Base-by-base conservation (phyloP, 2,113 vertebrate genomes). In the Bos taurus region DNA sequence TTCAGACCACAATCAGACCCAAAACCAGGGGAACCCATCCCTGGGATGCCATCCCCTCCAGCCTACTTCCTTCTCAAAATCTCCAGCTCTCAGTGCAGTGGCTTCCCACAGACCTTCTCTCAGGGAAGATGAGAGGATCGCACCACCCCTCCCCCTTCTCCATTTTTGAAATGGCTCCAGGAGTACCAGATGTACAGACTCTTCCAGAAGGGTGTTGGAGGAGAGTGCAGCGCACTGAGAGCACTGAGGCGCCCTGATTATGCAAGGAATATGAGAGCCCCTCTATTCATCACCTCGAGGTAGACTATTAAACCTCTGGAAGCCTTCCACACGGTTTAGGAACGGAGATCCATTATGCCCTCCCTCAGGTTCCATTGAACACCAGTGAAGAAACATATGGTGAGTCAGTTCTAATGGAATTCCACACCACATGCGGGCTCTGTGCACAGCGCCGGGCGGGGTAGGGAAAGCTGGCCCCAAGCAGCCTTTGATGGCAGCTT, bases 241-340 rank as follows among this genome's bases (percentile, higher is more conserved):
- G 84, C 46, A 96, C 85, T 64, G 21, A 81, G 25, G 1, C 0
- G 95, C 92, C 67, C 59, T 86, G 64, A 95, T 94, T 48, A 62
- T 78, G 57, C 77, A 90, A 82, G 48, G 83, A 83, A 48, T 54
- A 90, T 8, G 40, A 97, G 95, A 97, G 67, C 26, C 64, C 56
- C 40, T 60, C 80, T 90, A 57, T 97, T 87, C 95, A 93, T 91
- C 97, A 96, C 98, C 46, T 89, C 16, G 19, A 98, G 88, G 52
- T 91, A 92, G 54, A 21, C 80, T 3, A 97, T 57, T 46, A 91
- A 67, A 52, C 93, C 88, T 98, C 97, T 95, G 98, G 95, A 97
- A 98, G 91, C 1, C 48, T 59, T 43, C 74, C 1, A 0, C 93
- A 28, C 21, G 52, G 64, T 96, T 91, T 28, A 89, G 64, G 60